phyloP scores from a whole-genome alignment of 2,113 vertebrate genomes.

The Terrapene triunguis region DNA sequence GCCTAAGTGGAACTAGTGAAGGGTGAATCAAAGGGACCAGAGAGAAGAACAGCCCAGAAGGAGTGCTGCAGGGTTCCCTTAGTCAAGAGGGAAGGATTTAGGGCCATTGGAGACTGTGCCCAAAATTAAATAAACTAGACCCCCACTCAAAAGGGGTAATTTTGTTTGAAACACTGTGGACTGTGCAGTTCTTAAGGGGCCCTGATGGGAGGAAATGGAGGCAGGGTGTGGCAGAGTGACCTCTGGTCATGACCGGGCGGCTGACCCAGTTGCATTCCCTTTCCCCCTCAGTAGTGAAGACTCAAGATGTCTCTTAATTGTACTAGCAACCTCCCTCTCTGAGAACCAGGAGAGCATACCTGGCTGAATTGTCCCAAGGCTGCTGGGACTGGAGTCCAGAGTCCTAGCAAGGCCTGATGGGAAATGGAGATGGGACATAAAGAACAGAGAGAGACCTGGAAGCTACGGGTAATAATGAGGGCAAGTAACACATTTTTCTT shows the following conservation, averaged over 20 bases:
- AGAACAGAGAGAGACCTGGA: not conserved
- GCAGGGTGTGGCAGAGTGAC: not conserved
- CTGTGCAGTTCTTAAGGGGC: not conserved
- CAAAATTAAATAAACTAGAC: not conserved
- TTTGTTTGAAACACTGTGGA: not conserved
- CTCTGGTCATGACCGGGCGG: not conserved
- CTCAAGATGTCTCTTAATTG: not conserved
- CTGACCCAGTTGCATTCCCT: not conserved
- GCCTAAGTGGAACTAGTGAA: not conserved
- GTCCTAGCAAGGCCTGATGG: fast-evolving
- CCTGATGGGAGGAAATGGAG: not conserved
- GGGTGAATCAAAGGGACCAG: not conserved
- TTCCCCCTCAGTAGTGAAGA: not conserved
- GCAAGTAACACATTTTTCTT: not conserved
- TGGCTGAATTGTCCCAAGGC: not conserved
- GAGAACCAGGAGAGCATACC: not conserved
- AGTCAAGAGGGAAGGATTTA: not conserved
- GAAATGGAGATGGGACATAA: not conserved
- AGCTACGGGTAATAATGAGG: not conserved
- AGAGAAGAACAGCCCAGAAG: not conserved
- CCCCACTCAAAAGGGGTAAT: not conserved
- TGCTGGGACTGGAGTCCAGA: not conserved
- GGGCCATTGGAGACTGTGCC: not conserved
- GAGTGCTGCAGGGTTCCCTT: not conserved
- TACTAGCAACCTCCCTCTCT: not conserved